Percentiles rank a stretch among this genome's conserved stretches.
Conservation (phyloP, 2,113 vertebrate genomes). For the Hypanus sabinus region DNA sequence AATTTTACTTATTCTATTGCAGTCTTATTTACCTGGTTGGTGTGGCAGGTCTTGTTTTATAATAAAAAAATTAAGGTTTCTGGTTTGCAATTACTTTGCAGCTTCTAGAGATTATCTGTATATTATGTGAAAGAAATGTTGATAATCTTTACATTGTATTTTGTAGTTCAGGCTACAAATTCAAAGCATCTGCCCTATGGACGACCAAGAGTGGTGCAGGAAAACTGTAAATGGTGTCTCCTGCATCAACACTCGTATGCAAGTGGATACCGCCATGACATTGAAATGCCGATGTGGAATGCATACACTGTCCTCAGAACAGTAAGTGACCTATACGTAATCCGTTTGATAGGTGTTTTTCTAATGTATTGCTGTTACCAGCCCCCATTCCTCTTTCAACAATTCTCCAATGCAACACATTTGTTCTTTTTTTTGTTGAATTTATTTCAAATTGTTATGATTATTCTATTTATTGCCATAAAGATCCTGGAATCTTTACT, state of each 20-base stretch:
- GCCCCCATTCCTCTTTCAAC: neutral
- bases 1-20: neutral
- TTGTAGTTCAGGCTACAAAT: conserved; percentile 49
- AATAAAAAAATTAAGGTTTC: neutral
- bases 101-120: neutral
- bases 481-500: neutral
- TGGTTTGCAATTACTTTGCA: neutral
- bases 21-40: neutral
- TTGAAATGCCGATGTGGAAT: conserved; percentile 77
- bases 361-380: neutral
- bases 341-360: neutral
- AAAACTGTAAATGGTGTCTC: conserved; percentile 60
- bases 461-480: neutral
- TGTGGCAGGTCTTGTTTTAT: neutral
- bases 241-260: conserved; percentile 73
- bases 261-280: conserved; percentile 61
- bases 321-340: conserved; percentile 52
- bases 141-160: conserved; percentile 48
- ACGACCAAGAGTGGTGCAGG: conserved; percentile 64
- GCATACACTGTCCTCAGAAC: conserved; percentile 69
- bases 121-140: neutral
- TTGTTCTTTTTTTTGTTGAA: neutral
- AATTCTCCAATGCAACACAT: neutral
- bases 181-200: conserved; percentile 63
- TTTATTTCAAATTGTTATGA: neutral